These are phyloP conservation scores for Xerus inauris DNA, from an alignment of 2,113 vertebrate genomes.

Conservation along the genomic window DNA sequence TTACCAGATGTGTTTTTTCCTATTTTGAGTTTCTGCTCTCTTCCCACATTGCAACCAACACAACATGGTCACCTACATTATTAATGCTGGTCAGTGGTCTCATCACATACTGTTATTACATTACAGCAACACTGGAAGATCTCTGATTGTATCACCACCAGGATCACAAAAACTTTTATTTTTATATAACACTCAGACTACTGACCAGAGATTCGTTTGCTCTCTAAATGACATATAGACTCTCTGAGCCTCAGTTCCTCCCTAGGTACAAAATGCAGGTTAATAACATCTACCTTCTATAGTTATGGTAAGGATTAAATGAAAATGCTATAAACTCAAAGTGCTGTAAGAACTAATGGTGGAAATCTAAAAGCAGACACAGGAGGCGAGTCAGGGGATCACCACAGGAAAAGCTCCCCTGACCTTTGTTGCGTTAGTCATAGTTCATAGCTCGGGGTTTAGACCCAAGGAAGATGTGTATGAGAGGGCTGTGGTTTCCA, in stretches of 20 bases:
- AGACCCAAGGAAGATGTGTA: neutral
- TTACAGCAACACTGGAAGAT: neutral
- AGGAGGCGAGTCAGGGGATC: neutral
- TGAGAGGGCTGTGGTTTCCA: neutral
- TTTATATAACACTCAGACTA: neutral
- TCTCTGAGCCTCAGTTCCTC: slow-evolving; percentile 11
- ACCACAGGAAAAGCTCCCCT: neutral
- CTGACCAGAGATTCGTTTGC: neutral
- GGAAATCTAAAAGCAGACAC: slow-evolving; percentile 7
- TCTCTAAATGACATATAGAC: slow-evolving; percentile 45
- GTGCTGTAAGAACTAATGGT: slow-evolving; percentile 58
- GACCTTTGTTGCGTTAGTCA: neutral
- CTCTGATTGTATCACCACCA: neutral
- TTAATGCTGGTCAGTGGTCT: neutral
- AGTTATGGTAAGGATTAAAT: slow-evolving; percentile 26
- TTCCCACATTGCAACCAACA: neutral
- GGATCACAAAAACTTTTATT: neutral
- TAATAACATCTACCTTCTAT: slow-evolving; percentile 33
- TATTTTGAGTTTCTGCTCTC: slow-evolving; percentile 39
- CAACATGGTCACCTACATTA: neutral
- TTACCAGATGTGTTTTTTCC: neutral
- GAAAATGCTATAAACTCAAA: slow-evolving; percentile 51
- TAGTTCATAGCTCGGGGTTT: neutral
- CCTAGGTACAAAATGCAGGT: slow-evolving; percentile 21
- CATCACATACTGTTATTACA: neutral